phyloP scores from a whole-genome alignment of 2,888 invertebrate genomes.

The Polyommatus icarus region DNA sequence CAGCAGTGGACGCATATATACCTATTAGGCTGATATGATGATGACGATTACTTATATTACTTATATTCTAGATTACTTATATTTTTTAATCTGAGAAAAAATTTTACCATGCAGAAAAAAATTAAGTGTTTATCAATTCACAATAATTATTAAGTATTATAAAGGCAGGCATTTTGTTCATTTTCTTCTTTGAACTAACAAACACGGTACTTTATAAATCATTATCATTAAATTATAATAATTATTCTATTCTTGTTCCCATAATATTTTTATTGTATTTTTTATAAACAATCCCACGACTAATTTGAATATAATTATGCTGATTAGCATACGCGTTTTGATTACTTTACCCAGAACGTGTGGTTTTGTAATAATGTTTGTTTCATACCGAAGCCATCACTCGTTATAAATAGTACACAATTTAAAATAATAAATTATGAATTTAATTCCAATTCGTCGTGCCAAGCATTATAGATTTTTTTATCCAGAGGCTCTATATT shows the following conservation, averaged over 20 bases:
- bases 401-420: background rate
- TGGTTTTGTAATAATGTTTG: background rate
- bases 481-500: background rate
- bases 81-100: too few species aligned
- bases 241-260: background rate
- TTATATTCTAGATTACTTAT: too few species aligned
- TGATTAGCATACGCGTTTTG: background rate
- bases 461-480: background rate
- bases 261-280: background rate
- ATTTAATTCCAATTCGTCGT: background rate
- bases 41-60: too few species aligned
- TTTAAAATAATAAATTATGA: too few species aligned
- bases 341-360: background rate
- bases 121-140: too few species aligned
- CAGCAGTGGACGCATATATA: too few species aligned
- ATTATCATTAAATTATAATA: background rate
- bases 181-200: background rate
- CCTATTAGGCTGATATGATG: too few species aligned
- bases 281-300: background rate
- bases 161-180: too few species aligned
- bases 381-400: background rate
- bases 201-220: background rate
- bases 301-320: slow-evolving; percentile 14
- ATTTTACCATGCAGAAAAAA: too few species aligned
- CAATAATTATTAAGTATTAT: too few species aligned